Conservation (phyloP, 64 coral and sea anemone genomes). For the Acropora tenuis region DNA sequence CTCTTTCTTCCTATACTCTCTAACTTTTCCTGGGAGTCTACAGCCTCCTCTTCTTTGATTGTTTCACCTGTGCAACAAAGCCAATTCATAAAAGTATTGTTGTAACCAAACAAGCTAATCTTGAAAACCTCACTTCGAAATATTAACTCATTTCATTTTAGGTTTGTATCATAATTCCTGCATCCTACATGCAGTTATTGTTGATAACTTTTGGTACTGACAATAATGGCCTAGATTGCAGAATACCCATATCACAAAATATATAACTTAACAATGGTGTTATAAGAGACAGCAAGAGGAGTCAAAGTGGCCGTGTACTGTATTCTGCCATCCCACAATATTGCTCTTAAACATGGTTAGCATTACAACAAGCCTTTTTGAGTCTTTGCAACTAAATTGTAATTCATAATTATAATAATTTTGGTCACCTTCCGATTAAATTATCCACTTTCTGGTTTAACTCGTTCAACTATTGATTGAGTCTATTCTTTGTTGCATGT, state of each 20-base stretch:
- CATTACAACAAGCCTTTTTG: background rate
- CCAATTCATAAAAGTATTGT: conserved; percentile 23
- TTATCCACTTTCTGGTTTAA: conserved; percentile 26
- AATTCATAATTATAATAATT: conserved; percentile 13
- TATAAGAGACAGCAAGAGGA: conserved; percentile 3
- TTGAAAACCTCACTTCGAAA: conserved; percentile 9
- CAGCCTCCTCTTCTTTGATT: conserved; percentile 40
- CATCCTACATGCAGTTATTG: conserved; percentile 8
- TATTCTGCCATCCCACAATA: conserved; percentile 22
- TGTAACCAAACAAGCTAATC: conserved; percentile 1
- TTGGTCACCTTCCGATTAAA: conserved; percentile 12
- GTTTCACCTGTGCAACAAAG: conserved; percentile 49
- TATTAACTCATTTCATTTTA: conserved; percentile 15
- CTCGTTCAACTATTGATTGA: conserved; percentile 15
- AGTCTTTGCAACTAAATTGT: background rate
- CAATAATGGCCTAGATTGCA: conserved; percentile 15
- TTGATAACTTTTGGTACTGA: background rate
- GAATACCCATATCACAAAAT: conserved; percentile 18
- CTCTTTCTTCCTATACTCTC: conserved; percentile 72
- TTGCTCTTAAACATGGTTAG: conserved; percentile 6
- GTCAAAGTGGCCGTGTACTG: background rate
- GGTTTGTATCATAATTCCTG: conserved; percentile 15
- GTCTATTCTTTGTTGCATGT: conserved; percentile 28
- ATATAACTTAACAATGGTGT: conserved; percentile 17
- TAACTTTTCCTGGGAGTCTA: conserved; percentile 63